Evolutionary conservation across 2,113 vertebrate species (phyloP).

Genomic region (Clupea harengus): DNA sequence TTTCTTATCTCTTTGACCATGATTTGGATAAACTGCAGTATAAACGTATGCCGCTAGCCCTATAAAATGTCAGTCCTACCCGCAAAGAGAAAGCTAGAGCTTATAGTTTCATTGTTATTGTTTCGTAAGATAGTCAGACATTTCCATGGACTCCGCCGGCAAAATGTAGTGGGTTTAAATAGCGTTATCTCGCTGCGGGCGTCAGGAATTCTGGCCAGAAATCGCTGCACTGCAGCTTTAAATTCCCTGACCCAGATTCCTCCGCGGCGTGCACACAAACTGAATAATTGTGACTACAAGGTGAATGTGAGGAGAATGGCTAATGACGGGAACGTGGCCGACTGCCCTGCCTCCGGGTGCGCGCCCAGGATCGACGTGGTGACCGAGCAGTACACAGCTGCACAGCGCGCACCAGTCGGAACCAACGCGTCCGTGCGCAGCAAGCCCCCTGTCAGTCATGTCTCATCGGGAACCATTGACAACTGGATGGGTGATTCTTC

Average conservation of each 20-base stretch:
- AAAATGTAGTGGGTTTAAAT: conserved; percentile 1
- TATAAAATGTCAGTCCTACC: background rate
- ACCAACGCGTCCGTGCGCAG: background rate
- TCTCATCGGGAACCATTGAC: background rate
- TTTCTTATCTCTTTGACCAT: no score
- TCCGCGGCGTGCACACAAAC: conserved; percentile 61
- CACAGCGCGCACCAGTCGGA: background rate
- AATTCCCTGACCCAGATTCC: conserved; percentile 75
- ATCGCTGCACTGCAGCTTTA: conserved; percentile 63
- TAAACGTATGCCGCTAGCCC: background rate
- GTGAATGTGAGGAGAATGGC: conserved; percentile 70
- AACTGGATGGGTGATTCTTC: background rate
- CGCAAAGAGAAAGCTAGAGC: background rate
- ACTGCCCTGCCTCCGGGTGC: background rate
- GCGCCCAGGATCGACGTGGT: background rate
- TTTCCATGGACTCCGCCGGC: background rate
- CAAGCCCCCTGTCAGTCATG: background rate
- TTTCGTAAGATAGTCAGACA: background rate
- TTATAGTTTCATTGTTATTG: background rate
- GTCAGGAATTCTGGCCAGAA: background rate
- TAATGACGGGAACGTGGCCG: conserved; percentile 51
- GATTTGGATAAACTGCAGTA: no score
- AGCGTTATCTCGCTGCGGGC: background rate
- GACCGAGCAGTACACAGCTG: background rate
- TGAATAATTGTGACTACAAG: conserved; percentile 70